A percentile compares a stretch with the other conserved stretches of the same genome.
These are phyloP conservation scores for Tipula confusa DNA, from an alignment of 2,888 invertebrate species.

Conservation along the genomic window DNA sequence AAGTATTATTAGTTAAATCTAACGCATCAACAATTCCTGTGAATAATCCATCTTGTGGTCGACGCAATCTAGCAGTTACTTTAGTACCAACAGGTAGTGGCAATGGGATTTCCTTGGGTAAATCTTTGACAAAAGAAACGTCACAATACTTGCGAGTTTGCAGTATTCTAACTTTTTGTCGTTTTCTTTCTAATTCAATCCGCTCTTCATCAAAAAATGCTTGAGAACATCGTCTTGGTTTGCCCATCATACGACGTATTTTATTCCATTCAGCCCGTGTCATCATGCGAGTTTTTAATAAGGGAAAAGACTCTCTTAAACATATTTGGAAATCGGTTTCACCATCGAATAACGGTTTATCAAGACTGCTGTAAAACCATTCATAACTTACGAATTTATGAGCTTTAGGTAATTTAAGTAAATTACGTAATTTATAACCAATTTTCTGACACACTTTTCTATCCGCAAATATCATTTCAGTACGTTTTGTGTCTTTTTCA, in stretches of 20 bases:
- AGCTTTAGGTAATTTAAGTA: slow-evolving; percentile 95
- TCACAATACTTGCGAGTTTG: slow-evolving; percentile 87
- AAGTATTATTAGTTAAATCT: slow-evolving; percentile 90
- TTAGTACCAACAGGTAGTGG: slow-evolving; percentile 93
- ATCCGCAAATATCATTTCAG: slow-evolving; percentile 49
- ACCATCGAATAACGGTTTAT: slow-evolving; percentile 87
- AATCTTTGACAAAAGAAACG: slow-evolving; percentile 73
- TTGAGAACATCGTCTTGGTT: slow-evolving; percentile 89
- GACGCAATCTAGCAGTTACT: slow-evolving; percentile 82
- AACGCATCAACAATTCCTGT: slow-evolving; percentile 93
- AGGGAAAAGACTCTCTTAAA: slow-evolving; percentile 89
- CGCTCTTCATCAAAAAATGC: slow-evolving; percentile 96
- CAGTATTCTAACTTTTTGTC: slow-evolving; percentile 85
- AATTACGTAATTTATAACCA: slow-evolving; percentile 81
- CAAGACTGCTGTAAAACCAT: slow-evolving; percentile 99
- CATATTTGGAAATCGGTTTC: slow-evolving; percentile 96
- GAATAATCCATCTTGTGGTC: slow-evolving; percentile 93
- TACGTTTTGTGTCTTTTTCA: neutral
- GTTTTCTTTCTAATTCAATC: slow-evolving; percentile 79
- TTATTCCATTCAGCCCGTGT: slow-evolving; percentile 93
- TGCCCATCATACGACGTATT: slow-evolving; percentile 93
- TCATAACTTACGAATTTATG: slow-evolving; percentile 99
- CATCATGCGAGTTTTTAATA: slow-evolving; percentile 76
- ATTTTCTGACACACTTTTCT: slow-evolving; percentile 84
- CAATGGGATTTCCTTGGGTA: slow-evolving; percentile 91